Conservation (phyloP, 2,888 invertebrate genomes). For the Hypomecis atomaria region DNA sequence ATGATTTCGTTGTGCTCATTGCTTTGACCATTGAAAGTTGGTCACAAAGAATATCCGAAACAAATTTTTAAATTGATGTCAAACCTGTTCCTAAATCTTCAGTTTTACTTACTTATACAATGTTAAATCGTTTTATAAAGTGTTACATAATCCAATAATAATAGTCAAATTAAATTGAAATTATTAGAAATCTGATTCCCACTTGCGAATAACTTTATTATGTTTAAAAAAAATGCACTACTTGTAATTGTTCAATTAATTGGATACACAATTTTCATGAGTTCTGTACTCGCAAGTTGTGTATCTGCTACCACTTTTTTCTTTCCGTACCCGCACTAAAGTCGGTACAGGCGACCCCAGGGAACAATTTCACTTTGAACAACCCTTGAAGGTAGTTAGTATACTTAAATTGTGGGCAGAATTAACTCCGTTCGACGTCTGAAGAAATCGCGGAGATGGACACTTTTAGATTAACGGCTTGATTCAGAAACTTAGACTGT, state of each 20-base stretch:
- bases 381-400: slow-evolving; percentile 37
- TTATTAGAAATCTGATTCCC: no score
- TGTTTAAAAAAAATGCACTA: background rate
- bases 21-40: no score
- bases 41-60: no score
- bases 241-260: background rate
- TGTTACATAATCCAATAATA: no score
- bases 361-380: slow-evolving; percentile 45
- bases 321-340: slow-evolving; percentile 21
- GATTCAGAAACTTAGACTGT: slow-evolving; percentile 29
- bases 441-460: slow-evolving; percentile 30
- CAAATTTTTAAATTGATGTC: no score
- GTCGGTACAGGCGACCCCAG: slow-evolving; percentile 37
- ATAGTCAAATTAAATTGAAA: no score
- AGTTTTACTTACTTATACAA: no score
- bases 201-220: no score
- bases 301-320: background rate
- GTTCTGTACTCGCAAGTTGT: background rate
- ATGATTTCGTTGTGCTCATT: no score
- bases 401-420: slow-evolving; percentile 33
- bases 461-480: slow-evolving; percentile 26
- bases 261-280: background rate
- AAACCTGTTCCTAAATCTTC: no score
- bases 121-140: no score
- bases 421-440: slow-evolving; percentile 28